Percentiles rank a stretch among this genome's conserved stretches.
phyloP scores from a whole-genome alignment of 2,797 vertebrate species.

The Echiichthys vipera region DNA sequence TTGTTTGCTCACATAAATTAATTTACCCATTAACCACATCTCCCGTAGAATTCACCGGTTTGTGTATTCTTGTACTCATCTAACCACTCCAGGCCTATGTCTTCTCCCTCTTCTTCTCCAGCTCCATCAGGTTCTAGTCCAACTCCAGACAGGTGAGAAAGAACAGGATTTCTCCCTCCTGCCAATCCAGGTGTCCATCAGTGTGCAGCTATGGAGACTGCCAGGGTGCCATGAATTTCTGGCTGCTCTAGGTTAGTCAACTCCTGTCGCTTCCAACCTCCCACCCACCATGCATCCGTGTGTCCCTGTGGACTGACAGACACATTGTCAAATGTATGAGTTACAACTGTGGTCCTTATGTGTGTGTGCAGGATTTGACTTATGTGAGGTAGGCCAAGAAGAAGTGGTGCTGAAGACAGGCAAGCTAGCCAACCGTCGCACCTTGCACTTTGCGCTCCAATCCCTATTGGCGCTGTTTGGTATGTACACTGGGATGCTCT shows the following conservation, averaged over 20 bases:
- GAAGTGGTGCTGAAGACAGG: conserved; percentile 98
- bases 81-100: not conserved
- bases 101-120: conserved; percentile 62
- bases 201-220: conserved; percentile 98
- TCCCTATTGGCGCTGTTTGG: conserved; percentile 96
- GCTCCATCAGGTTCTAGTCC: conserved; percentile 99
- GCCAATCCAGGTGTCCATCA: conserved; percentile 98
- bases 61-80: not conserved
- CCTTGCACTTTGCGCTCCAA: conserved; percentile 98
- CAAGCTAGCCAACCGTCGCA: conserved; percentile 95
- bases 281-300: not conserved
- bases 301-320: not conserved
- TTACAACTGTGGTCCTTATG: conserved; percentile 13
- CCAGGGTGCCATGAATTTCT: conserved; percentile 98
- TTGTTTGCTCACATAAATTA: not conserved
- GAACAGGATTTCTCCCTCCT: conserved; percentile 94
- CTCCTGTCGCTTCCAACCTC: not conserved
- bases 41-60: not conserved
- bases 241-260: conserved; percentile 92
- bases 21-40: conserved; percentile 10
- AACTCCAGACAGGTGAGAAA: conserved; percentile 96
- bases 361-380: conserved; percentile 91
- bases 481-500: conserved; percentile 73
- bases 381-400: conserved; percentile 98
- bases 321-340: not conserved